Conservation (phyloP, 2,888 invertebrate species). For the Polydesmus complanatus region DNA sequence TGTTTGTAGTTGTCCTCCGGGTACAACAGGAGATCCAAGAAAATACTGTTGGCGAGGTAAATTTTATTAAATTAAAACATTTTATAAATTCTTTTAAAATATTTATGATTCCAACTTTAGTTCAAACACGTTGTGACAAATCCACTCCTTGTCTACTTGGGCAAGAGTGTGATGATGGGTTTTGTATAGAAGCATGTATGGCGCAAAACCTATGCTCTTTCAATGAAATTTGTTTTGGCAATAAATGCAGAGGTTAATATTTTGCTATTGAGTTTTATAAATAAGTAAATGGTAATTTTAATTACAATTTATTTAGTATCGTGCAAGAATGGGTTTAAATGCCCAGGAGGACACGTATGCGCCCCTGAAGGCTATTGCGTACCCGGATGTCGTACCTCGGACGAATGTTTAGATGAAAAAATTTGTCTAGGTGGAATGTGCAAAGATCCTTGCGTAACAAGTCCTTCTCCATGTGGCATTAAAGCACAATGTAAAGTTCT, state of each 20-base stretch:
- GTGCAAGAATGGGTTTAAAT: constrained; percentile 42
- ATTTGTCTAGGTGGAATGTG: constrained; percentile 40
- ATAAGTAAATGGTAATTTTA: background rate
- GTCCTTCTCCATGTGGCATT: constrained; percentile 50
- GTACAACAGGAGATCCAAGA: constrained; percentile 40
- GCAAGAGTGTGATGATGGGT: constrained; percentile 58
- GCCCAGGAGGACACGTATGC: constrained; percentile 33
- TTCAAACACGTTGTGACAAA: constrained; percentile 8
- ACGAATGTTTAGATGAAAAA: constrained; percentile 20
- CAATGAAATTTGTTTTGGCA: constrained; percentile 11
- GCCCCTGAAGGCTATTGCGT: constrained; percentile 46
- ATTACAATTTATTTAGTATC: background rate
- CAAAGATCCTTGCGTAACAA: constrained; percentile 38
- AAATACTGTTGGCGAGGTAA: constrained; percentile 15
- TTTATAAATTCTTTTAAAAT: background rate
- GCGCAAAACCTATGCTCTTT: constrained; percentile 3
- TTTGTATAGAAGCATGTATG: constrained; percentile 24
- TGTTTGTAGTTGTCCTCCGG: constrained; percentile 45
- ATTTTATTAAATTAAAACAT: background rate
- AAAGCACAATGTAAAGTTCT: constrained; percentile 60
- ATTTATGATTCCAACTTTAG: background rate
- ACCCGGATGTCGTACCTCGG: constrained; percentile 19
- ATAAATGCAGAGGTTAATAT: constrained; percentile 9
- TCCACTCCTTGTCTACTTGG: constrained; percentile 3
- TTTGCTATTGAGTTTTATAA: background rate